Conservation (phyloP, 2,797 vertebrate genomes). For the Adelosebastes latens region DNA sequence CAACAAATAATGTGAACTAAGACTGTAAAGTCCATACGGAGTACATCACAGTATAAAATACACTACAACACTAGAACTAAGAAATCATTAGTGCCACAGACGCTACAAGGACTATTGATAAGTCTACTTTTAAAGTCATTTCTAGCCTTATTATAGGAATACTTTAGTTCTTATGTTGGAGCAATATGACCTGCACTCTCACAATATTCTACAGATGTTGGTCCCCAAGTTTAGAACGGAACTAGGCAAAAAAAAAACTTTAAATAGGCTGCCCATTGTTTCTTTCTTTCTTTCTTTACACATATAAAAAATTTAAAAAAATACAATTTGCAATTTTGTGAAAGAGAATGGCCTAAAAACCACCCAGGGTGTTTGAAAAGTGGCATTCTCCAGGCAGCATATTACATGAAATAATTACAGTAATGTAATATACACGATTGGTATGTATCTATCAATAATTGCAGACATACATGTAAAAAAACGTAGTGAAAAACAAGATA, state of each 20-base stretch:
- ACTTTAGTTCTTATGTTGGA: not conserved
- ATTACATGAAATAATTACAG: too few relatives aligned
- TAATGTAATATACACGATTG: too few relatives aligned
- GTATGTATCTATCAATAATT: too few relatives aligned
- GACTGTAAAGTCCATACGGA: not conserved
- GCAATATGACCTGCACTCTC: not conserved
- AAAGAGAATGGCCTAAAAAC: accelerated
- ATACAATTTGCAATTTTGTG: too few relatives aligned
- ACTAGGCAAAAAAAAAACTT: not conserved
- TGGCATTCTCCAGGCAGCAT: too few relatives aligned
- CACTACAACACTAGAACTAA: not conserved
- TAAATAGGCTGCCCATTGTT: too few relatives aligned
- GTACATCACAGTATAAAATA: not conserved
- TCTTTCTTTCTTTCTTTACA: too few relatives aligned
- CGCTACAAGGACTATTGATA: not conserved
- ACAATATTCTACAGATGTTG: too few relatives aligned
- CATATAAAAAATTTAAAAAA: too few relatives aligned
- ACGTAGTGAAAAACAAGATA: too few relatives aligned
- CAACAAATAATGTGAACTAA: not conserved
- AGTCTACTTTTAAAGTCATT: not conserved
- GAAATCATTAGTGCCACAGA: not conserved
- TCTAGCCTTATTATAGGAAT: not conserved
- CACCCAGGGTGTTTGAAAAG: too few relatives aligned
- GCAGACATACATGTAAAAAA: too few relatives aligned
- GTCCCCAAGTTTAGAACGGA: not conserved